Conservation (phyloP, 2,797 vertebrate genomes). For the Thaleichthys pacificus region DNA sequence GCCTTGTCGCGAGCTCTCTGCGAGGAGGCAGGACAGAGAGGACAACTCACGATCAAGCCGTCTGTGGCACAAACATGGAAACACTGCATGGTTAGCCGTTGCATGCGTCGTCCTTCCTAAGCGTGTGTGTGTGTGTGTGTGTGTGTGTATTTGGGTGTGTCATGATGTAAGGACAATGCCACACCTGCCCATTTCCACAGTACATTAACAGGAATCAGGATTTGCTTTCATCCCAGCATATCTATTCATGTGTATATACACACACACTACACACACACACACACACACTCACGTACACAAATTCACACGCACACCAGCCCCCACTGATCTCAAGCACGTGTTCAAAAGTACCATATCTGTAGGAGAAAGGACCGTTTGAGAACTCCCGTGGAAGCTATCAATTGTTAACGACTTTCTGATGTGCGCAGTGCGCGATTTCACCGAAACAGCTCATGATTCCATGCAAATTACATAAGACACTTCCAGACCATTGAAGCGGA, state of each 20-base stretch:
- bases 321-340: neutral
- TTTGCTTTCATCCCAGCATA: neutral
- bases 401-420: constrained; percentile 30
- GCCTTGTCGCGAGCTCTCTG: constrained; percentile 38
- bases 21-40: constrained; percentile 1
- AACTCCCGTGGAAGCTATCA: constrained; percentile 23
- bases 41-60: neutral
- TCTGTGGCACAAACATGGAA: neutral
- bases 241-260: neutral
- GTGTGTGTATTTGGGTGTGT: no score
- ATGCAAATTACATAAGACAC: constrained; percentile 41
- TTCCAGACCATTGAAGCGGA: constrained; percentile 36
- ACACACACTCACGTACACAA: neutral
- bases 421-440: constrained; percentile 25
- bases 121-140: no score
- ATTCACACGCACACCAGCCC: constrained; percentile 2
- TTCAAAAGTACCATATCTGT: neutral
- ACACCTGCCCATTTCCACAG: neutral
- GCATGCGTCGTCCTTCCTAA: no score
- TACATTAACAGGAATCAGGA: neutral
- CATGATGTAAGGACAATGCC: neutral
- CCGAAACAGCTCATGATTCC: constrained; percentile 23
- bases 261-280: neutral
- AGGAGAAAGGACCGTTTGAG: constrained; percentile 13
- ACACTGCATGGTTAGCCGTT: no score